Evolutionary conservation across 2,113 vertebrate genomes (phyloP).

Genomic region (Saimiri boliviensis): DNA sequence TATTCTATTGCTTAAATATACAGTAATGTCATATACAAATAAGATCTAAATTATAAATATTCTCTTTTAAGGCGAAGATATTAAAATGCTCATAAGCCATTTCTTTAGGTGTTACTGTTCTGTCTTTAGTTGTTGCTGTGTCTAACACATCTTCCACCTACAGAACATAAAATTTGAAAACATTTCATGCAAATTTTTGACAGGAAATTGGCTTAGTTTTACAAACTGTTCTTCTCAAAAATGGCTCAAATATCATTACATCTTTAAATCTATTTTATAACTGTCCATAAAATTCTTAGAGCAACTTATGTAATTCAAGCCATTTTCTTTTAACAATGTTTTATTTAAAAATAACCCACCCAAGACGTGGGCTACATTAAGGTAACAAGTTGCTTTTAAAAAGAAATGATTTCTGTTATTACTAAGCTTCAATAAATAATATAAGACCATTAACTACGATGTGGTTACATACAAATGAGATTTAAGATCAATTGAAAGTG

Average conservation of each 20-base stretch:
- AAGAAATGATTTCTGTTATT: neutral
- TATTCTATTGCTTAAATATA: neutral
- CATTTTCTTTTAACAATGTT: constrained; percentile 6
- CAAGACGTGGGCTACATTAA: neutral
- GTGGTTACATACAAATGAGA: neutral
- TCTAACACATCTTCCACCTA: neutral
- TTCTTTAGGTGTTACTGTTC: neutral
- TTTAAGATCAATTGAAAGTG: neutral
- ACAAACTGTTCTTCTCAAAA: neutral
- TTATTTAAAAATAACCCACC: neutral
- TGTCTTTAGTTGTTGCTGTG: neutral
- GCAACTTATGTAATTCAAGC: neutral
- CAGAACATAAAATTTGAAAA: neutral
- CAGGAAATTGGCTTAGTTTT: constrained; percentile 1
- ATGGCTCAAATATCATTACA: neutral
- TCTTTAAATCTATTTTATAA: neutral
- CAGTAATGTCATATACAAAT: neutral
- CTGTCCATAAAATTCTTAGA: neutral
- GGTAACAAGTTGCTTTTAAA: neutral
- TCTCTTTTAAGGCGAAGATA: neutral
- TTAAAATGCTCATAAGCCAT: neutral
- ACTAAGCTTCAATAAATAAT: neutral
- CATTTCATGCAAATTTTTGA: neutral
- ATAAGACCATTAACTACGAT: neutral
- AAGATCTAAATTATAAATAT: neutral